Evolutionary conservation across 2,113 vertebrate genomes (phyloP).

Genomic region (Chlorodrepanis virens): DNA sequence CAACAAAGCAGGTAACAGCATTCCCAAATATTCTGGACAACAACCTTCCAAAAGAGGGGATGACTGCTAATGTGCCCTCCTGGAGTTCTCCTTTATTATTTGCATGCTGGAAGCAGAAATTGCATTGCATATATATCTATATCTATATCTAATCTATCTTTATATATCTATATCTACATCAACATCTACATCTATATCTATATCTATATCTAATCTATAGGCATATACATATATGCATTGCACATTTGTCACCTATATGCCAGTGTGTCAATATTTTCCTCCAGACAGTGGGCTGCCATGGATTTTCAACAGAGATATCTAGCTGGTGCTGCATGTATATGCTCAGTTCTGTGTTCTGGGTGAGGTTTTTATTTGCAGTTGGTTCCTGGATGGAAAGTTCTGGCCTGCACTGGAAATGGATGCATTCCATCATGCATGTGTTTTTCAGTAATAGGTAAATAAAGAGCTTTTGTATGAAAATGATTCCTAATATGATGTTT

Average conservation of each 20-base stretch:
- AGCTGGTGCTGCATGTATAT: rapidly evolving
- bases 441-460: not conserved
- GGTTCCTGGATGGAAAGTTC: not conserved
- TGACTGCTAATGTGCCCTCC: not conserved
- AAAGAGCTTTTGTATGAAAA: not conserved
- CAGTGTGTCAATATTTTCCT: not conserved
- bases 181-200: too few relatives aligned
- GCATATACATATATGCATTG: not conserved
- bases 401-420: not conserved
- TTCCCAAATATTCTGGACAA: not conserved
- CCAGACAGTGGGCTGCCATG: not conserved
- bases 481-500: not conserved
- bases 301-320: not conserved
- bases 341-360: not conserved
- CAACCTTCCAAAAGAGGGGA: not conserved
- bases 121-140: not conserved
- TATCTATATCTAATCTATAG: too few relatives aligned
- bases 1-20: not conserved
- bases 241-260: not conserved
- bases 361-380: not conserved
- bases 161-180: too few relatives aligned
- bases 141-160: too few relatives aligned
- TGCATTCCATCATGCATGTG: not conserved
- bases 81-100: not conserved
- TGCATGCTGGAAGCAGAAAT: not conserved